Conservation (phyloP, 1,140 invertebrate species). For the Helicoverpa armigera region DNA sequence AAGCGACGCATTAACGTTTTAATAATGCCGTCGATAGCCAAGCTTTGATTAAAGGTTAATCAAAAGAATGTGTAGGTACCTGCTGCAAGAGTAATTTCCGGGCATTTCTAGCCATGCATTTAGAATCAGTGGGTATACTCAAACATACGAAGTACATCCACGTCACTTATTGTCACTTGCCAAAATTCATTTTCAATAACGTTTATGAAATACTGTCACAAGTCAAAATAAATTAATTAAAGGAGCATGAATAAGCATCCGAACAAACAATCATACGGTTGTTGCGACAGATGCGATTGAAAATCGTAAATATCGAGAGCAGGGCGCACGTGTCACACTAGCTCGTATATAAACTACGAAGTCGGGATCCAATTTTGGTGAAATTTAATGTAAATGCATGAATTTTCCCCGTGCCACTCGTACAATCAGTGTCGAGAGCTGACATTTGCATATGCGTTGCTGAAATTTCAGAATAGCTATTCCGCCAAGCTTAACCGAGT, state of each 20-base stretch:
- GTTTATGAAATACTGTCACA: neutral
- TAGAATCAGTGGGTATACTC: neutral
- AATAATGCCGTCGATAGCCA: conserved; percentile 56
- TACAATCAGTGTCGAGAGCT: conserved; percentile 85
- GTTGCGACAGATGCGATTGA: conserved; percentile 72
- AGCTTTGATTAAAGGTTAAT: conserved; percentile 61
- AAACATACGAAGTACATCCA: neutral
- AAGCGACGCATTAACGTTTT: conserved; percentile 60
- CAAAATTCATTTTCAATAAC: too few relatives aligned
- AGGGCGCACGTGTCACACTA: conserved; percentile 71
- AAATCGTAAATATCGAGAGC: conserved; percentile 81
- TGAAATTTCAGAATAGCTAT: conserved; percentile 83
- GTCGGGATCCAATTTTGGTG: conserved; percentile 80
- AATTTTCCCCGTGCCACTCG: conserved; percentile 83
- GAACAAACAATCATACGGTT: conserved; percentile 50
- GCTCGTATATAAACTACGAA: conserved; percentile 76
- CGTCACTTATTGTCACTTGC: too few relatives aligned
- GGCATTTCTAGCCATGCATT: neutral
- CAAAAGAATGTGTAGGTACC: conserved; percentile 45
- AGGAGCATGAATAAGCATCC: neutral
- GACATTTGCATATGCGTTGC: conserved; percentile 84
- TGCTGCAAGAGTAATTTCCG: neutral
- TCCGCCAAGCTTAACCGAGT: conserved; percentile 79
- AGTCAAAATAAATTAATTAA: neutral
- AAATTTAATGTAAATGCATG: conserved; percentile 86